Evolutionary conservation across 2,888 invertebrate species (phyloP).

Genomic region (Rhamphomyia laevipes): DNA sequence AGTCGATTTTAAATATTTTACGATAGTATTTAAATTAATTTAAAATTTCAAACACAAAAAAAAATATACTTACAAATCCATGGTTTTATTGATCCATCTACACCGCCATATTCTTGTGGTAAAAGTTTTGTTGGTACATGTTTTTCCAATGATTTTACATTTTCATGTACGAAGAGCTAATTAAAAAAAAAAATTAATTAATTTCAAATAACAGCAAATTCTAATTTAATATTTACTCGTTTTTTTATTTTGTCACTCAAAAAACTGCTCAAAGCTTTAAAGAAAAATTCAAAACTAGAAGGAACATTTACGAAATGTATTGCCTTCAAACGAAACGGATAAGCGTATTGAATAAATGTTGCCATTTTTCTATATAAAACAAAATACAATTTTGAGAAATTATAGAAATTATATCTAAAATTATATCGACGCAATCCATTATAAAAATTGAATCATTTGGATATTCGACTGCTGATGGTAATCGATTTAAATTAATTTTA

Average conservation of each 20-base stretch:
- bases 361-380: slow-evolving; percentile 12
- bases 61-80: neutral
- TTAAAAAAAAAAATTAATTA: neutral
- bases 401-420: neutral
- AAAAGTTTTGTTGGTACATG: slow-evolving; percentile 45
- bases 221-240: slow-evolving; percentile 37
- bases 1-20: too few species aligned
- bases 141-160: slow-evolving; percentile 21
- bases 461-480: too few species aligned
- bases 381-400: neutral
- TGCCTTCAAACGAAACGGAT: slow-evolving; percentile 47
- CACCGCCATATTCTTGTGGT: slow-evolving; percentile 54
- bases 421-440: too few species aligned
- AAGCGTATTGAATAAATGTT: slow-evolving; percentile 39
- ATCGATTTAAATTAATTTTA: too few species aligned
- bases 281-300: slow-evolving; percentile 44
- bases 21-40: too few species aligned
- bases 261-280: slow-evolving; percentile 42
- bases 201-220: neutral
- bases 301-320: slow-evolving; percentile 46
- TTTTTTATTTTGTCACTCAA: slow-evolving; percentile 46
- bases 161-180: slow-evolving; percentile 10
- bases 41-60: too few species aligned
- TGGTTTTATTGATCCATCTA: slow-evolving; percentile 35
- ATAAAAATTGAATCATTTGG: too few species aligned